A percentile compares a stretch with the other conserved stretches of the same genome.
These are phyloP conservation scores for Oreochromis mossambicus DNA, from an alignment of 2,797 vertebrate species.

Conservation along the genomic window DNA sequence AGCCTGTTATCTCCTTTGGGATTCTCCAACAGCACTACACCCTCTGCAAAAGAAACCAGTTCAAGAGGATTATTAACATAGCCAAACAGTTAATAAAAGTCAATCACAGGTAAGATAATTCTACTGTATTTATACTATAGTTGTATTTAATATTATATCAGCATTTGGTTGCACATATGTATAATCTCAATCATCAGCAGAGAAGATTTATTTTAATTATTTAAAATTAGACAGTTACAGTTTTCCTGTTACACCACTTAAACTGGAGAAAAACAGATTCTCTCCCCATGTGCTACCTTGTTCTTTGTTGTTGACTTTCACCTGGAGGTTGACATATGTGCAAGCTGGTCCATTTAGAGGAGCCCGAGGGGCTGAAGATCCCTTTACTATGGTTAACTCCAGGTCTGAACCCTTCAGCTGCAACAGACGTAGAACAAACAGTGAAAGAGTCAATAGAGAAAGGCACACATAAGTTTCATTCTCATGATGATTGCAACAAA, in stretches of 20 bases:
- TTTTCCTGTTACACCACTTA: not conserved
- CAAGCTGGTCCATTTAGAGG: slow-evolving; percentile 81
- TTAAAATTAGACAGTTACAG: not conserved
- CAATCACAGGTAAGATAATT: not conserved
- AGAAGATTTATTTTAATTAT: not conserved
- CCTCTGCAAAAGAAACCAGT: slow-evolving; percentile 75
- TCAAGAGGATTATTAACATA: not conserved
- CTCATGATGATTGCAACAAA: not conserved
- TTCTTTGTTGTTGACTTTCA: slow-evolving; percentile 80
- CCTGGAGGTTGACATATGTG: slow-evolving; percentile 85
- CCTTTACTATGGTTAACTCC: slow-evolving; percentile 87
- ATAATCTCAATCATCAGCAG: not conserved
- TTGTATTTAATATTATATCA: not conserved
- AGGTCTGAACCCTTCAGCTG: slow-evolving; percentile 93
- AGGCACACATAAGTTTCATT: not conserved
- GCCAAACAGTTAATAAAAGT: not conserved
- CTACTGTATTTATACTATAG: not conserved
- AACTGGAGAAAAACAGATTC: not conserved
- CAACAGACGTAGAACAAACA: not conserved
- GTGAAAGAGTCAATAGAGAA: not conserved
- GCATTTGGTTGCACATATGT: not conserved
- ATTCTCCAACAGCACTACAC: slow-evolving; percentile 91
- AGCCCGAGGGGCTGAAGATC: slow-evolving; percentile 48
- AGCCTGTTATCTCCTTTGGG: slow-evolving; percentile 88
- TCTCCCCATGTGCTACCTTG: slow-evolving; percentile 76